Conservation (phyloP, 37 sponge, comb jelly and placozoan genomes). For the Eunapius fragilis region DNA sequence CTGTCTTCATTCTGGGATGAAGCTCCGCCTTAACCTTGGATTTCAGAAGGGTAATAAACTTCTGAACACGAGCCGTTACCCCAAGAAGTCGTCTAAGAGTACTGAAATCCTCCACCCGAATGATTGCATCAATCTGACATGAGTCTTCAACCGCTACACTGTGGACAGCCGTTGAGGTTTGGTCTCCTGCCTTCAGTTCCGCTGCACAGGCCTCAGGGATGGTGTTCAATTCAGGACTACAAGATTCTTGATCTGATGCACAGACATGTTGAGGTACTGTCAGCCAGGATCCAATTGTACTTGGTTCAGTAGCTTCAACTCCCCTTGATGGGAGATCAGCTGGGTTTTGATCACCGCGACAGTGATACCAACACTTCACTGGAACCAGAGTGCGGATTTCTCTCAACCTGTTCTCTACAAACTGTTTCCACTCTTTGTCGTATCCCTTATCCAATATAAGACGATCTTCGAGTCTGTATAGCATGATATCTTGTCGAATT, state of each 20-base stretch:
- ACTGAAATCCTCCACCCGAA: not conserved
- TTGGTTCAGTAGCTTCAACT: not conserved
- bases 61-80: slow-evolving; percentile 11
- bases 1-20: not conserved
- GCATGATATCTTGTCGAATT: slow-evolving; percentile 13
- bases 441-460: slow-evolving; percentile 13
- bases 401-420: slow-evolving; percentile 3
- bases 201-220: not conserved
- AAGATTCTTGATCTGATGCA: not conserved
- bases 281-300: not conserved
- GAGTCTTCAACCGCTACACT: slow-evolving; percentile 3
- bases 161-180: not conserved
- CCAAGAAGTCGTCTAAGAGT: slow-evolving; percentile 6
- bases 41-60: not conserved
- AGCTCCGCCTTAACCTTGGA: not conserved
- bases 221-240: not conserved
- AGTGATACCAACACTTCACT: slow-evolving; percentile 2
- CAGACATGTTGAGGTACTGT: not conserved
- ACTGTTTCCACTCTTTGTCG: slow-evolving; percentile 37
- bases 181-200: slow-evolving; percentile 3
- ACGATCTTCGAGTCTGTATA: slow-evolving; percentile 13
- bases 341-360: slow-evolving; percentile 16
- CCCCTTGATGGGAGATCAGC: slow-evolving; percentile 33
- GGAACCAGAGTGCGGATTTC: not conserved
- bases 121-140: not conserved